phyloP scores from a whole-genome alignment of 1,140 invertebrate genomes.

The Drosophila willistoni region DNA sequence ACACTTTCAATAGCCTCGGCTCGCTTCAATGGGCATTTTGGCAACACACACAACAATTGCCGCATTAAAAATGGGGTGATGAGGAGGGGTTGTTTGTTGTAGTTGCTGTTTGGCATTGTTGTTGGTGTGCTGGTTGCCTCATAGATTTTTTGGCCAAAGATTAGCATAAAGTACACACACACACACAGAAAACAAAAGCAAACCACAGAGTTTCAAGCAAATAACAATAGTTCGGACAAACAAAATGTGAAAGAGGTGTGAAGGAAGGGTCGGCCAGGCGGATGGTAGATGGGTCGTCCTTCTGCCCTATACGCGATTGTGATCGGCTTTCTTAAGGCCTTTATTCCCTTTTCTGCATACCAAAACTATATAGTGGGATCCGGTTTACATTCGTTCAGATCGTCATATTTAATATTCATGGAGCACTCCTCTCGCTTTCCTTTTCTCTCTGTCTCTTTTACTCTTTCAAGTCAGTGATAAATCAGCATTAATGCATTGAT shows the following conservation, averaged over 20 bases:
- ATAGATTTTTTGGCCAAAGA: constrained; percentile 74
- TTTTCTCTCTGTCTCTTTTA: no score
- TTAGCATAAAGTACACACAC: constrained; percentile 59
- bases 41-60: constrained; percentile 48
- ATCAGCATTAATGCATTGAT: constrained; percentile 5
- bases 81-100: constrained; percentile 31
- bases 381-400: constrained; percentile 3
- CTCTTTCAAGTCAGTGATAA: not conserved
- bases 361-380: not conserved
- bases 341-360: not conserved
- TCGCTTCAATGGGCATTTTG: constrained; percentile 60
- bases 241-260: constrained; percentile 54
- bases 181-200: constrained; percentile 44
- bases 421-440: not conserved
- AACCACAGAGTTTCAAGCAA: constrained; percentile 61
- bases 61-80: constrained; percentile 19
- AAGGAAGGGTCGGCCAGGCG: not conserved
- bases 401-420: constrained; percentile 8
- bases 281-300: not conserved
- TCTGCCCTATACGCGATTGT: not conserved
- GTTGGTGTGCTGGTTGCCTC: constrained; percentile 37
- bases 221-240: constrained; percentile 53
- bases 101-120: not conserved
- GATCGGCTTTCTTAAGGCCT: constrained; percentile 2
- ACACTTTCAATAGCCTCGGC: constrained; percentile 71